Percentiles rank a stretch among this genome's conserved stretches.
phyloP scores from a whole-genome alignment of 2,797 vertebrate genomes.

The Scomberomorus guttatus region DNA sequence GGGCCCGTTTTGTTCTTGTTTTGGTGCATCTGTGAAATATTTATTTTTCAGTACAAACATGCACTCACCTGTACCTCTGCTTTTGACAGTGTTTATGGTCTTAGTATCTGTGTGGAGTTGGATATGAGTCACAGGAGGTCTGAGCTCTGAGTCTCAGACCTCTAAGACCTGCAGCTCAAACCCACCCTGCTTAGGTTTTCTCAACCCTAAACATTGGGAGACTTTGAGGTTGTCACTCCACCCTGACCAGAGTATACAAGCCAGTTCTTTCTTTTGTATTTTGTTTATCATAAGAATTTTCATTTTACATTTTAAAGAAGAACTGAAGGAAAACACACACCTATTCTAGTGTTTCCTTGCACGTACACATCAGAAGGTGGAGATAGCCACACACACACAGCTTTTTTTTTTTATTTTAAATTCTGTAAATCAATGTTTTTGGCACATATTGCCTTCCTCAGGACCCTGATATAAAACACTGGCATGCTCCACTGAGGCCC shows the following conservation, averaged over 20 bases:
- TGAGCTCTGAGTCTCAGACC: neutral
- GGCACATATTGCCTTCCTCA: neutral
- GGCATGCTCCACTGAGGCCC: neutral
- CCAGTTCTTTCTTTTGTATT: too few relatives aligned
- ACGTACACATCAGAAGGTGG: too few relatives aligned
- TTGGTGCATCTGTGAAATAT: neutral
- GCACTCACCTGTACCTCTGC: neutral
- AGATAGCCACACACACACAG: too few relatives aligned
- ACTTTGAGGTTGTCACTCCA: neutral
- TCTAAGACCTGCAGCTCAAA: slow-evolving; percentile 1
- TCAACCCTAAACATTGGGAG: slow-evolving; percentile 8
- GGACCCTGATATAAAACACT: neutral
- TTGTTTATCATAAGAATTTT: neutral
- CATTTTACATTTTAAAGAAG: neutral
- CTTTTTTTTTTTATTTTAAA: neutral
- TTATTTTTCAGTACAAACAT: neutral
- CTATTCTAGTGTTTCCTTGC: too few relatives aligned
- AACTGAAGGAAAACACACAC: too few relatives aligned
- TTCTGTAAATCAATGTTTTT: neutral
- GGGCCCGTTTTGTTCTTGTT: neutral
- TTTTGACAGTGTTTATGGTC: slow-evolving; percentile 3
- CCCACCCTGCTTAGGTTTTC: neutral
- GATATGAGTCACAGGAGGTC: neutral
- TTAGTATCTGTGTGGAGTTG: neutral
- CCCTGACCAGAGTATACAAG: neutral